phyloP scores from a whole-genome alignment of 2,113 vertebrate species.

The Tamias sibiricus region DNA sequence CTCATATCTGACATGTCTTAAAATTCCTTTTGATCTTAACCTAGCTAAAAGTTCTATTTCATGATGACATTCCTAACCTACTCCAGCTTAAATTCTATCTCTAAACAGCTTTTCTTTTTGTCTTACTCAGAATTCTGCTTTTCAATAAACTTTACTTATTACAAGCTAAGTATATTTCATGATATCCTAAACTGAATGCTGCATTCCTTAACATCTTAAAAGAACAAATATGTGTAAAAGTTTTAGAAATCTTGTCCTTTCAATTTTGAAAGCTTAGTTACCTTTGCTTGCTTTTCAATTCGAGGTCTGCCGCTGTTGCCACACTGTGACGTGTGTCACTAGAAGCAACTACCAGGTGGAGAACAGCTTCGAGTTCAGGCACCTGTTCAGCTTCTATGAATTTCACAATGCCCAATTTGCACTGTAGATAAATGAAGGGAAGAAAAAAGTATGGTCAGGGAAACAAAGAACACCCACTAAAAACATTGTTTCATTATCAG shows the following conservation, averaged over 20 bases:
- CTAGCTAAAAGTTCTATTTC: background rate
- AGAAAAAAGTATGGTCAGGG: conserved; percentile 1
- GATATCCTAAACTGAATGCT: background rate
- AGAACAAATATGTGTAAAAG: background rate
- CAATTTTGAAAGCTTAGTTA: conserved; percentile 72
- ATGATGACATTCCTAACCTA: background rate
- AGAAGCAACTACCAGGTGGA: conserved; percentile 97
- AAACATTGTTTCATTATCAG: background rate
- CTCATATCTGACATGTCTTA: conserved; percentile 5
- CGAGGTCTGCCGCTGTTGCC: conserved; percentile 97
- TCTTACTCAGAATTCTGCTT: conserved; percentile 7
- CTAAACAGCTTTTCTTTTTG: conserved; percentile 33
- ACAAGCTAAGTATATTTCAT: background rate
- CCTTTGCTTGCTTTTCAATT: conserved; percentile 98
- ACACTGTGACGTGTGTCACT: conserved; percentile 98
- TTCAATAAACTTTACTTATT: background rate
- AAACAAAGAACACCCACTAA: background rate
- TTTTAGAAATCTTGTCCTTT: background rate
- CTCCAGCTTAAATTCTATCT: background rate
- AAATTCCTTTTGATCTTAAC: conserved; percentile 12
- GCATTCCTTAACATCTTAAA: background rate
- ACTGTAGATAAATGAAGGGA: conserved; percentile 86
- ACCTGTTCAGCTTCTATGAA: conserved; percentile 98
- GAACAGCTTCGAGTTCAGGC: conserved; percentile 96
- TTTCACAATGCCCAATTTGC: conserved; percentile 98